Evolutionary conservation across 92 coral and sea anemone species (phyloP).

Genomic region (Nematostella vectensis): DNA sequence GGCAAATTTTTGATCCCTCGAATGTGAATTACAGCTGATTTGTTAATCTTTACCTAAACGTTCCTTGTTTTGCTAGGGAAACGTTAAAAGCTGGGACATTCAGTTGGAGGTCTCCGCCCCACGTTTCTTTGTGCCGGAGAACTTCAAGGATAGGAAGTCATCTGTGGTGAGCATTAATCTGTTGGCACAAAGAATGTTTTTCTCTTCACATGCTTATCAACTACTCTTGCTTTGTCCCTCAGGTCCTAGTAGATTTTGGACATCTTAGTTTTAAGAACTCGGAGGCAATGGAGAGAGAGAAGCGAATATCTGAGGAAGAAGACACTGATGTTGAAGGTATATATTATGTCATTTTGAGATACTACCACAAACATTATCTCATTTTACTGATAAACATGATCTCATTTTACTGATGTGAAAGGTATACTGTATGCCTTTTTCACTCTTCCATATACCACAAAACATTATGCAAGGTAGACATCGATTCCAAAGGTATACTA

Average conservation of each 20-base stretch:
- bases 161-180: constrained; percentile 69
- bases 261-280: constrained; percentile 67
- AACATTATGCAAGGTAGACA: too few species aligned
- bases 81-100: constrained; percentile 89
- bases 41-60: too few species aligned
- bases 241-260: constrained; percentile 66
- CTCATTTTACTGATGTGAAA: too few species aligned
- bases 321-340: constrained; percentile 50
- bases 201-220: neutral
- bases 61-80: constrained; percentile 29
- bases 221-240: neutral
- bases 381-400: too few species aligned
- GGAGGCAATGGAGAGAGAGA: constrained; percentile 54
- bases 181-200: too few species aligned
- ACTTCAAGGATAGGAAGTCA: constrained; percentile 80
- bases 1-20: too few species aligned
- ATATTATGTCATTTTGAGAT: too few species aligned
- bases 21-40: too few species aligned
- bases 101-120: constrained; percentile 92
- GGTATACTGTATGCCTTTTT: too few species aligned
- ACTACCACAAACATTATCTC: too few species aligned
- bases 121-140: constrained; percentile 85
- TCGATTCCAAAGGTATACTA: too few species aligned
- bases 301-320: constrained; percentile 34
- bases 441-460: too few species aligned